A percentile compares a stretch with the other conserved stretches of the same genome.
These are phyloP conservation scores for Falcaria lacertinaria DNA, from an alignment of 2,888 invertebrate species.

Conservation along the genomic window DNA sequence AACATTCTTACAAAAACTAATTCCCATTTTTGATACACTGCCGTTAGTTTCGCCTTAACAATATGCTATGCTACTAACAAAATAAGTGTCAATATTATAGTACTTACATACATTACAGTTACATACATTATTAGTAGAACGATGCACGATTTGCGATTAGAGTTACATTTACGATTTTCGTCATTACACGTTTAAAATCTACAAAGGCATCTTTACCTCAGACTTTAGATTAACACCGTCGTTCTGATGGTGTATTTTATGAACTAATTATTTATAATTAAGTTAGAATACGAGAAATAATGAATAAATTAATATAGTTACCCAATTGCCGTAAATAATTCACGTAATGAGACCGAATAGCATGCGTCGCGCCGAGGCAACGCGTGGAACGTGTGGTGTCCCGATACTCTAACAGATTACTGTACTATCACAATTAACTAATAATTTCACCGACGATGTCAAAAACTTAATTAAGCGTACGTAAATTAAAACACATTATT, in stretches of 20 bases:
- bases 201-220: slow-evolving; percentile 80
- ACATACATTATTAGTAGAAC: slow-evolving; percentile 66
- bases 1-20: slow-evolving; percentile 67
- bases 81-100: slow-evolving; percentile 77
- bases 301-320: slow-evolving; percentile 73
- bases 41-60: slow-evolving; percentile 66
- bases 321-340: slow-evolving; percentile 53
- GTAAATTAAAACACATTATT: slow-evolving; percentile 57
- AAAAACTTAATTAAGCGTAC: slow-evolving; percentile 53
- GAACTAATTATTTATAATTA: slow-evolving; percentile 70
- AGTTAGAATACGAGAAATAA: slow-evolving; percentile 50
- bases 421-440: slow-evolving; percentile 74
- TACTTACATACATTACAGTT: slow-evolving; percentile 65
- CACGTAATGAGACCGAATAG: slow-evolving; percentile 42
- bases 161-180: slow-evolving; percentile 61
- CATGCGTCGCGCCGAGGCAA: slow-evolving; percentile 11
- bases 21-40: slow-evolving; percentile 65
- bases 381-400: slow-evolving; percentile 15
- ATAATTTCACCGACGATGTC: slow-evolving; percentile 68
- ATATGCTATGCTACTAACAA: slow-evolving; percentile 70
- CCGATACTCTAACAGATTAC: slow-evolving; percentile 59
- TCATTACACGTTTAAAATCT: slow-evolving; percentile 74
- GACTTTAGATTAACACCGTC: slow-evolving; percentile 77
- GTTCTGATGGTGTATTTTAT: slow-evolving; percentile 66
- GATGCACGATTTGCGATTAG: slow-evolving; percentile 68